phyloP scores from a whole-genome alignment of 2,888 invertebrate genomes.

The Pseudeuparius sepicola region DNA sequence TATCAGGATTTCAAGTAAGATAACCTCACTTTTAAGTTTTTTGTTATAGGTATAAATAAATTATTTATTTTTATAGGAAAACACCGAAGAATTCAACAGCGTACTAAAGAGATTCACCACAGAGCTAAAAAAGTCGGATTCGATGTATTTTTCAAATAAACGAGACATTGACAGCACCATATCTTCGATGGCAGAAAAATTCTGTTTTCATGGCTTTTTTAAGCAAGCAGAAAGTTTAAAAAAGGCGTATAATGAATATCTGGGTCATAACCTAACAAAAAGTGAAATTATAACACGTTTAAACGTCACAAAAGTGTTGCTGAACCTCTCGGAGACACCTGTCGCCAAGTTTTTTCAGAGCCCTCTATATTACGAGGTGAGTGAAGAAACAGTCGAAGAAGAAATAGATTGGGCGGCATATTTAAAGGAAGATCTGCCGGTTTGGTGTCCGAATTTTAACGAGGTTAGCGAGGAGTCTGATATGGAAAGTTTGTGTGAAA shows the following conservation, averaged over 20 bases:
- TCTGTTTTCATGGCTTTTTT: constrained; percentile 34
- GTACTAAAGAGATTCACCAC: constrained; percentile 28
- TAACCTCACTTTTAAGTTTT: too few species aligned
- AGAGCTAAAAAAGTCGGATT: constrained; percentile 29
- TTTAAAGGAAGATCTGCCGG: constrained; percentile 39
- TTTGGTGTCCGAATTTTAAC: constrained; percentile 24
- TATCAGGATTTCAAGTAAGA: constrained; percentile 29
- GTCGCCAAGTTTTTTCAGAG: constrained; percentile 31
- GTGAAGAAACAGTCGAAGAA: constrained; percentile 34
- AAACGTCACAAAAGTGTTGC: constrained; percentile 33
- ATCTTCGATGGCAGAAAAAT: constrained; percentile 34
- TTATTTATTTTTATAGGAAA: constrained; percentile 29
- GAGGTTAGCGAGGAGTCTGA: constrained; percentile 24
- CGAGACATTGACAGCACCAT: constrained; percentile 32
- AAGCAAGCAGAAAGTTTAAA: constrained; percentile 30
- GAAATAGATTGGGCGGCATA: constrained; percentile 43
- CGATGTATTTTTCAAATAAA: constrained; percentile 32
- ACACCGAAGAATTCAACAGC: constrained; percentile 27
- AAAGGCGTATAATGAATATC: constrained; percentile 28
- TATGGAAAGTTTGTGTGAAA: too few species aligned
- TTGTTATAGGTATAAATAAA: too few species aligned
- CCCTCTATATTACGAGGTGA: constrained; percentile 25
- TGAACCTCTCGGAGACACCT: constrained; percentile 34
- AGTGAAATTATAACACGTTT: constrained; percentile 27
- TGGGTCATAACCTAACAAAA: constrained; percentile 25